Evolutionary conservation across 1,140 invertebrate genomes (phyloP).

Genomic region (Scylla paramamosain): DNA sequence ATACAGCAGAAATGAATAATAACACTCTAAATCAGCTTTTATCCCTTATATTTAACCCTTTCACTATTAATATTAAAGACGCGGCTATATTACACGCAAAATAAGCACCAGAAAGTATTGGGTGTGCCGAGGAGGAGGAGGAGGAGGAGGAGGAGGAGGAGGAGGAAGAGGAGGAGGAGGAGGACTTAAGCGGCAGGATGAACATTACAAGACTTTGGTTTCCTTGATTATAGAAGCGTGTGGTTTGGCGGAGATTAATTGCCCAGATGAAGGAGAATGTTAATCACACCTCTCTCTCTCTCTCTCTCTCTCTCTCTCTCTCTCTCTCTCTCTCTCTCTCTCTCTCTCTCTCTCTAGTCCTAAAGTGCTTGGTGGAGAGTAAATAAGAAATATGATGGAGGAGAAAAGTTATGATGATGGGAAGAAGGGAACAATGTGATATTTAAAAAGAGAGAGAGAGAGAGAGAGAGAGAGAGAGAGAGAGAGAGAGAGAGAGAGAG

Average conservation of each 20-base stretch:
- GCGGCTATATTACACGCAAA: background rate
- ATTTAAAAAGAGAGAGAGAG: background rate
- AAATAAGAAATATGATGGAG: background rate
- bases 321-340: background rate
- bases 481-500: background rate
- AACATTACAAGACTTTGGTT: background rate
- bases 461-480: background rate
- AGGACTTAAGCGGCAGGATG: background rate
- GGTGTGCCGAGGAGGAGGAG: background rate
- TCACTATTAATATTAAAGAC: background rate
- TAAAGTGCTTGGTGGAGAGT: background rate
- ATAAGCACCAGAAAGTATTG: background rate
- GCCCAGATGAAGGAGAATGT: background rate
- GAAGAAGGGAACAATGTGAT: background rate
- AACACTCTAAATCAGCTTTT: background rate
- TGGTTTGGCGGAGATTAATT: conserved; percentile 42
- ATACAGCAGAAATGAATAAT: background rate
- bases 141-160: background rate
- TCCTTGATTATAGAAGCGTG: conserved; percentile 22
- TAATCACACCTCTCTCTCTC: background rate
- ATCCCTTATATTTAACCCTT: background rate
- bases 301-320: background rate
- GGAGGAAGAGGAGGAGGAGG: background rate
- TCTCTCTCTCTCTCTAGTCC: background rate
- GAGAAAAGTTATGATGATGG: background rate